Percentiles rank a stretch among this genome's conserved stretches.
Evolutionary conservation across 2,113 vertebrate species (phyloP).

Genomic region (Semnornis frantzii): DNA sequence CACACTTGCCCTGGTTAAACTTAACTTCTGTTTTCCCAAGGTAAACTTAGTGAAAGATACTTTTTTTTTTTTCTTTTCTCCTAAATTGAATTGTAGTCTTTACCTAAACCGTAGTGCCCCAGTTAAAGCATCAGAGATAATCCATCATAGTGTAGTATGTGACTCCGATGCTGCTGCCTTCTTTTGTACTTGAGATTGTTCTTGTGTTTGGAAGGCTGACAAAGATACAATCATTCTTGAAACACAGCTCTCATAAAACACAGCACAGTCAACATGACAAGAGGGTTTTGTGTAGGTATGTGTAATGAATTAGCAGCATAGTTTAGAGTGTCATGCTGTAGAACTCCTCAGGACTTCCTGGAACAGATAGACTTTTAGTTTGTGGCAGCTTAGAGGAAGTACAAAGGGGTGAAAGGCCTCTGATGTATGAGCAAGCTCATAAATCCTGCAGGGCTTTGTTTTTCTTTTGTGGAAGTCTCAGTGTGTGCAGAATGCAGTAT

Average conservation of each 20-base stretch:
- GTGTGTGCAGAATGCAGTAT: neutral
- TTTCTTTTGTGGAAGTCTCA: conserved; percentile 24
- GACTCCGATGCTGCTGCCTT: neutral
- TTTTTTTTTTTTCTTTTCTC: neutral
- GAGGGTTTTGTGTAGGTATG: neutral
- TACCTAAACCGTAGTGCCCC: neutral
- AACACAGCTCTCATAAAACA: neutral
- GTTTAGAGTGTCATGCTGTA: conserved; percentile 20
- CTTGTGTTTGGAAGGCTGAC: neutral
- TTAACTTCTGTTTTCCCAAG: neutral
- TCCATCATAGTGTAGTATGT: too few species aligned
- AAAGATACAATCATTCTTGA: neutral
- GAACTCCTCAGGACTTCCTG: conserved; percentile 55
- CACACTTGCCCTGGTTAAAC: neutral
- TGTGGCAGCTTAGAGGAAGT: conserved; percentile 34
- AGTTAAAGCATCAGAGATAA: neutral
- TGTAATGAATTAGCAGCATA: neutral
- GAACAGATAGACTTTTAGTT: conserved; percentile 13
- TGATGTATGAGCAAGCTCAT: neutral
- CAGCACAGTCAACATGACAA: neutral
- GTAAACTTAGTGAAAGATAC: neutral
- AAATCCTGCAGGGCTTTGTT: conserved; percentile 33
- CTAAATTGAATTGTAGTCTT: neutral
- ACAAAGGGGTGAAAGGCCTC: neutral
- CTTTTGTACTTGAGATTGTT: neutral